phyloP scores from a whole-genome alignment of 2,888 invertebrate genomes.

The Phaonia tiefii region DNA sequence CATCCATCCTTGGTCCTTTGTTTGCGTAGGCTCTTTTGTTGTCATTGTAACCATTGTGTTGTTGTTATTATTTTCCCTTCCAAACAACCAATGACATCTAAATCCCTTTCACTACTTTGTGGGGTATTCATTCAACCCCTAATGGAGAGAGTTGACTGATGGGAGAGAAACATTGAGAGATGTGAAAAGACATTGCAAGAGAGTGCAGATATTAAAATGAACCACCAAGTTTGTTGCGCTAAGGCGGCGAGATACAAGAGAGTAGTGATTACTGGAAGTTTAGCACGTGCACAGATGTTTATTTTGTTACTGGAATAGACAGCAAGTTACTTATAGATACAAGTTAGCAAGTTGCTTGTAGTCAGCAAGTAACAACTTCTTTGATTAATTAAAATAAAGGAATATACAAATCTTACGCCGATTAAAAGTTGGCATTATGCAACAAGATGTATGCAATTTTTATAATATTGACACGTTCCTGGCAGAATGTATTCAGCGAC shows the following conservation, averaged over 20 bases:
- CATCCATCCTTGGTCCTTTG: constrained; percentile 27
- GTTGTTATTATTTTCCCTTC: constrained; percentile 56
- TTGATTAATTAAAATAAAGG: no score
- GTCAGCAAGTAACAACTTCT: no score
- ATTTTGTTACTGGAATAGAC: no score
- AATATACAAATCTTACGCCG: no score
- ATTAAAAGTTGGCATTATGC: no score
- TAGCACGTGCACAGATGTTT: constrained; percentile 55
- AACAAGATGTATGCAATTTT: no score
- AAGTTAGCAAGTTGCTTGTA: no score
- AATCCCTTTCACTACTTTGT: constrained; percentile 50
- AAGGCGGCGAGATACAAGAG: constrained; percentile 13
- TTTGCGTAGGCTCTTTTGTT: constrained; percentile 25
- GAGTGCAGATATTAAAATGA: constrained; percentile 3
- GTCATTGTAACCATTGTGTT: constrained; percentile 53
- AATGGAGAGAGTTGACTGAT: not conserved
- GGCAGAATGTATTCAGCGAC: no score
- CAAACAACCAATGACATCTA: constrained; percentile 62
- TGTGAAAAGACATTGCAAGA: not conserved
- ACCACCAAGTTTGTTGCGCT: not conserved
- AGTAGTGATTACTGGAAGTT: constrained; percentile 11
- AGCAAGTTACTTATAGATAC: no score
- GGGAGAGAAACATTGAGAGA: constrained; percentile 2
- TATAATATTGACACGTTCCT: no score
- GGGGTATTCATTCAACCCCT: constrained; percentile 52